Evolutionary conservation across 2,888 invertebrate genomes (phyloP), one percentile per base, ranked within the genome.

Genomic region (Isoperla grammatica): DNA sequence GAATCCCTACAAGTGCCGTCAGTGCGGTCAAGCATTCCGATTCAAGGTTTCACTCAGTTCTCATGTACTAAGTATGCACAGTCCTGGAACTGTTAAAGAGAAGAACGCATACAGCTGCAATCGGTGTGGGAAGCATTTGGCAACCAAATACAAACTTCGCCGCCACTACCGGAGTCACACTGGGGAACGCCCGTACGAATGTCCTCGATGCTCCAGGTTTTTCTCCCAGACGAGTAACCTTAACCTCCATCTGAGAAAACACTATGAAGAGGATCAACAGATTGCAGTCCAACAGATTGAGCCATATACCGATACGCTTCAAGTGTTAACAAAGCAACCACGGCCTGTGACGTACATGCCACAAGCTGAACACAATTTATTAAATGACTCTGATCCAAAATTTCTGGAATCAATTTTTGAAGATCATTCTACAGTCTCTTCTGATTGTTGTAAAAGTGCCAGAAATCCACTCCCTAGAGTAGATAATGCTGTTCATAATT

Each of bases 121-220:
- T 49, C 63, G 61, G 15, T 68, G 68, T 55, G 65, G 66, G 8
- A 68, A 67, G 54, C 63, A 59, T 17, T 68, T 68, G 60, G 66
- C 66, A 8, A 67, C 66, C 4, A 57, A 57, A 20, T 65, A 65
- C 45, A 67, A 66, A 59, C 55, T 68, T 3, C 42, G 59, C 19
- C 60, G 67, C 29, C 68, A 68, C 56, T 66, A 67, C 35, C 59
- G 68, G 15, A 63, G 64, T 37, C 68, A 68, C 23, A 67, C 68
- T 2, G 67, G 67, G 1, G 66, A 67, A 9, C 57, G 63, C n/a
- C 67, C 67, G 0, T 67, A 63, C 43, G 60, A 61, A 19, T 67
- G 67, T 50, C 42, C 55, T 6, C 56, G 64, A 8, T 68, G 68
- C 50, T 62, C 63, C 12, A 63, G 64, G 48, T 55, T 60, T 11